A percentile compares a stretch with the other conserved stretches of the same genome.
Conservation (phyloP, 2,113 vertebrate genomes). For the Mustela lutreola region DNA sequence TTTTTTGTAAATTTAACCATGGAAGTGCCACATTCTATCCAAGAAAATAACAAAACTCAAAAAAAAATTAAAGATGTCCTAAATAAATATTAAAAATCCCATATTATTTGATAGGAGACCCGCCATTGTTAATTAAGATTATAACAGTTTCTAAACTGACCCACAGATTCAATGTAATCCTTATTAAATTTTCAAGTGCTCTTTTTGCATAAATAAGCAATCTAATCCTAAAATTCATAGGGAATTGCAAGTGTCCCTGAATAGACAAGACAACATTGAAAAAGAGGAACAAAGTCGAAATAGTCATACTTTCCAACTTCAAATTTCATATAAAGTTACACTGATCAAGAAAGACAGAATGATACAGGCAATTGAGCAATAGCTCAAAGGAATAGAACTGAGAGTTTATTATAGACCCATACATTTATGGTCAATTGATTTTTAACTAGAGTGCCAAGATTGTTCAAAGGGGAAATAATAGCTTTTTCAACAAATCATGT, state of each 20-base stretch:
- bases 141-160: neutral
- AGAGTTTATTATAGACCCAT: neutral
- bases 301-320: neutral
- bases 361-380: neutral
- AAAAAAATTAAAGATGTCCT: neutral
- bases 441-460: neutral
- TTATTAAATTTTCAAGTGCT: neutral
- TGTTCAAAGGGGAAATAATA: neutral
- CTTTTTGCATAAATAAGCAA: neutral
- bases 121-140: neutral
- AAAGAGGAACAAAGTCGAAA: neutral
- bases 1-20: neutral
- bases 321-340: neutral
- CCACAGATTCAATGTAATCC: neutral
- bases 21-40: neutral
- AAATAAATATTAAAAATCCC: neutral
- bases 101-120: neutral
- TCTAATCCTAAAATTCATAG: neutral
- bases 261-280: neutral
- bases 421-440: neutral
- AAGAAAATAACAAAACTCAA: neutral
- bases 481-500: neutral
- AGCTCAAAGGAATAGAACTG: neutral
- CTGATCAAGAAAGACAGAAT: neutral
- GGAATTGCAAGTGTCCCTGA: neutral